Conservation (phyloP, 2,888 invertebrate genomes). For the Tenthredo livida region DNA sequence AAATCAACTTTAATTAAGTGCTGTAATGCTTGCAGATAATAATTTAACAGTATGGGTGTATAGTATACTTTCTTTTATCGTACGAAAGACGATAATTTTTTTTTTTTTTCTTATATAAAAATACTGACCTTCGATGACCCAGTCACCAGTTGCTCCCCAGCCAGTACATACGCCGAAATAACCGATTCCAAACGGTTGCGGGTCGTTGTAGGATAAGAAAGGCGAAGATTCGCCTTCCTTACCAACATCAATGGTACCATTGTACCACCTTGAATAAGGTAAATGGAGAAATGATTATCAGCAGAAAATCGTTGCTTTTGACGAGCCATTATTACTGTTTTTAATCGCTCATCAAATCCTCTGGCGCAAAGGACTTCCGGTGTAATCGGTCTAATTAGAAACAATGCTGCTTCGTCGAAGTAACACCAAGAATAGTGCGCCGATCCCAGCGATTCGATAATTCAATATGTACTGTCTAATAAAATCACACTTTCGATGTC, state of each 20-base stretch:
- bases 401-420: neutral
- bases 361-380: neutral
- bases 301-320: neutral
- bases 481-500: neutral
- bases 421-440: neutral
- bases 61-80: neutral
- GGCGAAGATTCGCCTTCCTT: slow-evolving; percentile 86
- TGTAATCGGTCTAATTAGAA: neutral
- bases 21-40: neutral
- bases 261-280: slow-evolving; percentile 66
- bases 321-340: neutral
- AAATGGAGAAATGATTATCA: neutral
- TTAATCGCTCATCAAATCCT: neutral
- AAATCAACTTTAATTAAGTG: neutral
- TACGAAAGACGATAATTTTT: neutral
- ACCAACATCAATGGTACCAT: slow-evolving; percentile 82
- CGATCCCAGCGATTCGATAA: neutral
- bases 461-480: neutral
- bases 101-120: slow-evolving; percentile 6
- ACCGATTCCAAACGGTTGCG: slow-evolving; percentile 85
- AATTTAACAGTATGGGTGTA: neutral
- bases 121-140: slow-evolving; percentile 88
- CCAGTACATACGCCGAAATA: slow-evolving; percentile 92
- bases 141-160: slow-evolving; percentile 91
- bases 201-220: slow-evolving; percentile 87